A percentile compares a stretch with the other conserved stretches of the same genome.
These are phyloP conservation scores for Kryptopterus vitreolus DNA, from an alignment of 2,797 vertebrate genomes.

Conservation along the genomic window DNA sequence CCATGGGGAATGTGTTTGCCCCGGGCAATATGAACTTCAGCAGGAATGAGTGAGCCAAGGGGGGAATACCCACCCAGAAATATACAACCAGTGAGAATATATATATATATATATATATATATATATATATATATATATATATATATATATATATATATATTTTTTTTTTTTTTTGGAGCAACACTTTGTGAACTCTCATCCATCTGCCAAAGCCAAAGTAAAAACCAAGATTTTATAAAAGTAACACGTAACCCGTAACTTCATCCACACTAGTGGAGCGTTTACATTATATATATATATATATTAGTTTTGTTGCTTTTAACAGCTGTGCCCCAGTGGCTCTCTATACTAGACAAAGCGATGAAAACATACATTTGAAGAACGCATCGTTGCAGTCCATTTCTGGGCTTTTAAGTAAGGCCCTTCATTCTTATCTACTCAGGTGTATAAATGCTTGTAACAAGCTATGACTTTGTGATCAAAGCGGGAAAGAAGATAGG, in stretches of 20 bases:
- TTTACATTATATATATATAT: no score
- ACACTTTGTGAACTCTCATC: not conserved
- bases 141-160: not conserved
- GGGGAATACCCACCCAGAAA: no score
- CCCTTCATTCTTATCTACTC: no score
- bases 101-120: no score
- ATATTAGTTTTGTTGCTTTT: not conserved
- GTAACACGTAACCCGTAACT: not conserved
- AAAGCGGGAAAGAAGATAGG: no score
- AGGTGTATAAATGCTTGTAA: no score
- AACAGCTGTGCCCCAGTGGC: not conserved
- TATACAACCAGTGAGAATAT: conserved; percentile 18
- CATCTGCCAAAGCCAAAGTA: not conserved
- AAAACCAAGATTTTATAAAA: no score
- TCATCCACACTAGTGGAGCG: not conserved
- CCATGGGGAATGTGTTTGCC: conserved; percentile 43
- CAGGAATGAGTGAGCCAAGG: conserved; percentile 16
- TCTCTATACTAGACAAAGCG: not conserved
- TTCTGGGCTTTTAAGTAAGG: no score
- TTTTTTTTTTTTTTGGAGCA: not conserved
- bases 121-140: no score
- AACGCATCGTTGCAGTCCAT: not conserved
- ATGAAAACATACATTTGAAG: not conserved
- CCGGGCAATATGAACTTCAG: conserved; percentile 34
- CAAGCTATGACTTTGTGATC: no score